phyloP scores from a whole-genome alignment of 35 echinoderm and acorn worm species.

The Apostichopus japonicus region DNA sequence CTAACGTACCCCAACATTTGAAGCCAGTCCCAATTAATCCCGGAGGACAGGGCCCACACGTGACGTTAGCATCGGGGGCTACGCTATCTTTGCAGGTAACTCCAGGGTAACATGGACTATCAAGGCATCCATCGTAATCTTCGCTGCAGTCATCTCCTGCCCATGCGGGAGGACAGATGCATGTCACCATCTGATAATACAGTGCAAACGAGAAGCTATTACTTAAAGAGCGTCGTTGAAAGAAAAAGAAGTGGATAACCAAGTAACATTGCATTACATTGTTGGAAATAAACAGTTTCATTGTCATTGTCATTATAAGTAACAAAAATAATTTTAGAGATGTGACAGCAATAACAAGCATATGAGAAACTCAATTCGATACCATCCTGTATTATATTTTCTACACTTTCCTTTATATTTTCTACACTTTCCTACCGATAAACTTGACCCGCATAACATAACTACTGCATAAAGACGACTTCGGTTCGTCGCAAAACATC shows the following conservation, averaged over 20 bases:
- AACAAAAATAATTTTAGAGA: too few species aligned
- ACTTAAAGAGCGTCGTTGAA: neutral
- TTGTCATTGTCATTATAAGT: too few species aligned
- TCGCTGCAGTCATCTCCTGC: constrained; percentile 67
- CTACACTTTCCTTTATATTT: too few species aligned
- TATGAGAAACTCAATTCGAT: too few species aligned
- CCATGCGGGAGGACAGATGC: constrained; percentile 67
- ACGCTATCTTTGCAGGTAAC: constrained; percentile 75
- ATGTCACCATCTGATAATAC: constrained; percentile 63
- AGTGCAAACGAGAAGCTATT: neutral
- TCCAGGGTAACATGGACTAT: constrained; percentile 82
- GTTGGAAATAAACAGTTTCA: too few species aligned
- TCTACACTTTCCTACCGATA: too few species aligned
- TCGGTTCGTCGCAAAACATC: too few species aligned
- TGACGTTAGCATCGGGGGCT: constrained; percentile 61
- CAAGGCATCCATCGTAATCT: constrained; percentile 75
- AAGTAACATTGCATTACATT: too few species aligned
- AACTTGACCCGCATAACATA: too few species aligned
- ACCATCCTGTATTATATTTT: too few species aligned
- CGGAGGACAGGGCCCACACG: constrained; percentile 72
- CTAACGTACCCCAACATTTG: constrained; percentile 77
- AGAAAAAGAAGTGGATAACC: neutral
- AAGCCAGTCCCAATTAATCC: constrained; percentile 81
- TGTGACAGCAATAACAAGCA: too few species aligned
- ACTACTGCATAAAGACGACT: too few species aligned